phyloP scores from a whole-genome alignment of 2,797 vertebrate genomes.

The Echiichthys vipera region DNA sequence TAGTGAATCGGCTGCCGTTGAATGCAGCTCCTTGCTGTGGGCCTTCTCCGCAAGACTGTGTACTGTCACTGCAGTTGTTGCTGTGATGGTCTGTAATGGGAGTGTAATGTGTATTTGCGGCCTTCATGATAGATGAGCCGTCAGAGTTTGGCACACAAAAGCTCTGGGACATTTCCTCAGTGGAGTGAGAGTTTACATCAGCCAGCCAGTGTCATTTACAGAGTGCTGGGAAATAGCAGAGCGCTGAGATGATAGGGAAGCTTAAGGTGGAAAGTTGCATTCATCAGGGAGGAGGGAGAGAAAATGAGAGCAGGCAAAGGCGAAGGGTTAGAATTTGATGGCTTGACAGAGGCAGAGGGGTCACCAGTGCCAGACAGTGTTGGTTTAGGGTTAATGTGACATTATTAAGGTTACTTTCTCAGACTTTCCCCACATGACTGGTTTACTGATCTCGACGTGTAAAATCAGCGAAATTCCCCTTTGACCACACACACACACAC shows the following conservation, averaged over 20 bases:
- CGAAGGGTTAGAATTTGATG: conserved; percentile 34
- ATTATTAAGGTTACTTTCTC: background rate
- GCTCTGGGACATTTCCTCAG: conserved; percentile 81
- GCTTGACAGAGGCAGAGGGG: conserved; percentile 27
- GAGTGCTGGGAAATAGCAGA: conserved; percentile 83
- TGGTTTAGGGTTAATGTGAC: background rate
- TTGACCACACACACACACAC: conserved; percentile 36
- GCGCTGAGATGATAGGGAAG: conserved; percentile 71
- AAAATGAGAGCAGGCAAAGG: conserved; percentile 23
- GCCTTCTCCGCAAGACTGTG: conserved; percentile 39
- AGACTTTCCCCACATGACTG: conserved; percentile 1
- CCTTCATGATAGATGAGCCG: conserved; percentile 76
- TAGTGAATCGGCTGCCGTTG: conserved; percentile 21
- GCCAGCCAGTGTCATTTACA: conserved; percentile 83
- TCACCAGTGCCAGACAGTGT: background rate
- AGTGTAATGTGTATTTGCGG: conserved; percentile 78
- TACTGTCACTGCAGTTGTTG: conserved; percentile 59
- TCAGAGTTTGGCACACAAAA: conserved; percentile 73
- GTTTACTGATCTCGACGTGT: conserved; percentile 38
- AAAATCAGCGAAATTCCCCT: conserved; percentile 67
- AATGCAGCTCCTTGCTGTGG: conserved; percentile 29
- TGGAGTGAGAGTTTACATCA: conserved; percentile 83
- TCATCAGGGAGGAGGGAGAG: conserved; percentile 49
- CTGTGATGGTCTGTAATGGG: conserved; percentile 73
- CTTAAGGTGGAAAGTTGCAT: conserved; percentile 68